Evolutionary conservation across 35 echinoderm and acorn worm genomes (phyloP).

Genomic region (Hemicentrotus pulcherrimus): DNA sequence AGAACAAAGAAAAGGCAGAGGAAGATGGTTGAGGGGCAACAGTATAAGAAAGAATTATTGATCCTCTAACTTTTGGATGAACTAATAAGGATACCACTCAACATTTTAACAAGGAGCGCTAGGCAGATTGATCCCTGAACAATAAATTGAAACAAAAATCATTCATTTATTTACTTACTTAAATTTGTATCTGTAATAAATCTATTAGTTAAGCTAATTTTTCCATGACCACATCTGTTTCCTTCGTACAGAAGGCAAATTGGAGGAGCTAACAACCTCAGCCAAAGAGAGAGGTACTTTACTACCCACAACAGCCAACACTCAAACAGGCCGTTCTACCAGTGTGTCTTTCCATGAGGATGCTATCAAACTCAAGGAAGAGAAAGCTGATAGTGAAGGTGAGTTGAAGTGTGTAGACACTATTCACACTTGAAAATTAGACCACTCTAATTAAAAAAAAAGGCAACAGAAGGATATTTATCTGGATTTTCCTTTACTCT

Average conservation of each 20-base stretch:
- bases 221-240: neutral
- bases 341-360: conserved; percentile 76
- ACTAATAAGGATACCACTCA: no score
- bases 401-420: neutral
- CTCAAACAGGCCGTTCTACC: conserved; percentile 51
- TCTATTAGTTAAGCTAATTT: no score
- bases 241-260: neutral
- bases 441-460: neutral
- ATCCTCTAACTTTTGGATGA: no score
- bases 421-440: neutral
- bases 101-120: no score
- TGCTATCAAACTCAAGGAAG: conserved; percentile 67
- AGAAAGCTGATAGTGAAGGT: conserved; percentile 54
- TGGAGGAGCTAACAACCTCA: neutral
- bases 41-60: no score
- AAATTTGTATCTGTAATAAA: no score
- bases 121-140: no score
- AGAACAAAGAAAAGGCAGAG: no score
- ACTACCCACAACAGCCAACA: conserved; percentile 41
- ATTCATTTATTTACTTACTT: no score
- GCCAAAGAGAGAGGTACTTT: conserved; percentile 18
- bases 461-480: neutral
- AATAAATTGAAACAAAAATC: no score
- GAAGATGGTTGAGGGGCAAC: no score
- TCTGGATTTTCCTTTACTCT: no score